Conservation (phyloP, 2,113 vertebrate genomes). For the Trachemys scripta region DNA sequence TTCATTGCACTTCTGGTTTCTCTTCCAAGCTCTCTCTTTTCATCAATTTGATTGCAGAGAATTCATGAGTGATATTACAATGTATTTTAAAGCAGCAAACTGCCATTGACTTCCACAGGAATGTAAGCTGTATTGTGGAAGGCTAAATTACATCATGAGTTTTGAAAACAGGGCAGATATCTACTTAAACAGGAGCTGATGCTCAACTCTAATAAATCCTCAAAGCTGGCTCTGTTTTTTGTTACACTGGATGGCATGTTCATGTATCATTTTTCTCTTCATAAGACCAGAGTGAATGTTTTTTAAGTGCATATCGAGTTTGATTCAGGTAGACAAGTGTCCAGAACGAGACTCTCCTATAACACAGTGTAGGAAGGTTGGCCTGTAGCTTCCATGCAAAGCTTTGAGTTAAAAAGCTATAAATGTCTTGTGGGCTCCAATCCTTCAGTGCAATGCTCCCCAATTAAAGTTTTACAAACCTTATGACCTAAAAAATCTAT, state of each 20-base stretch:
- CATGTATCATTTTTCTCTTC: background rate
- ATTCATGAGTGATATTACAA: background rate
- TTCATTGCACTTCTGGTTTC: slow-evolving; percentile 26
- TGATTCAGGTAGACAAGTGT: slow-evolving; percentile 60
- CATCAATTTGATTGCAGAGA: slow-evolving; percentile 7
- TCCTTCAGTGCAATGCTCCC: background rate
- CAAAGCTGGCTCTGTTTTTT: background rate
- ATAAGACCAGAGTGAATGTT: slow-evolving; percentile 22
- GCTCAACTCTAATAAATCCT: slow-evolving; percentile 25
- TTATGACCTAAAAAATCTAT: background rate
- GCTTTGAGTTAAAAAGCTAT: background rate
- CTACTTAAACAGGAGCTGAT: background rate
- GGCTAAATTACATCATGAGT: background rate
- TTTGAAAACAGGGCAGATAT: background rate
- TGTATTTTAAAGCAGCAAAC: slow-evolving; percentile 6
- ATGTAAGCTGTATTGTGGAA: background rate
- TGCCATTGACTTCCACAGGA: background rate
- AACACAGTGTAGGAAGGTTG: slow-evolving; percentile 32
- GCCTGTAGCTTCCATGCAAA: background rate
- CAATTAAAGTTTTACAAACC: background rate
- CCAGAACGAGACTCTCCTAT: slow-evolving; percentile 16
- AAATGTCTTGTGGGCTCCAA: background rate
- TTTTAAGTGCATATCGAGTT: slow-evolving; percentile 22
- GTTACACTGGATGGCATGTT: slow-evolving; percentile 11
- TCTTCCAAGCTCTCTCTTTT: background rate